These are phyloP conservation scores for Diloba caeruleocephala DNA, from an alignment of 2,888 invertebrate species.

Conservation along the genomic window DNA sequence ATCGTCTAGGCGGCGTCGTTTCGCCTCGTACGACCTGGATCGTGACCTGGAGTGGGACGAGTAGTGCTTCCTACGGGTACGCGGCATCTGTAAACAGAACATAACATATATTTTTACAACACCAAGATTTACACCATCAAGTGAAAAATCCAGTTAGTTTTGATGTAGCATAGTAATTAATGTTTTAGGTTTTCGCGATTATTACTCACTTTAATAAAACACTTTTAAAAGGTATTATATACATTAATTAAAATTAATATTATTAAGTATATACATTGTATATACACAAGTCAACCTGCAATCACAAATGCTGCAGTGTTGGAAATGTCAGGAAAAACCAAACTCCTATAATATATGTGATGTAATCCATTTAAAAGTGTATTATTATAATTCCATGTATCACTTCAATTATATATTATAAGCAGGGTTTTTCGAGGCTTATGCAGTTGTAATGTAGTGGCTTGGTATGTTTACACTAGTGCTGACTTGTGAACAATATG, in stretches of 20 bases:
- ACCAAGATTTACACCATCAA: constrained; percentile 26
- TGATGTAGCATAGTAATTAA: no score
- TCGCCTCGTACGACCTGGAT: constrained; percentile 90
- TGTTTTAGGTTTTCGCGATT: no score
- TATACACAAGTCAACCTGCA: no score
- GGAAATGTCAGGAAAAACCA: no score
- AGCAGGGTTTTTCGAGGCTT: not conserved
- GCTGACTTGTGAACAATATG: constrained; percentile 21
- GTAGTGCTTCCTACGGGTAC: constrained; percentile 94
- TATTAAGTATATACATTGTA: no score
- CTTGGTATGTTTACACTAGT: constrained; percentile 33
- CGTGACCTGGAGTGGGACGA: constrained; percentile 90
- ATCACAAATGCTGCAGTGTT: no score
- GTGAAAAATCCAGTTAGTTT: constrained; percentile 44
- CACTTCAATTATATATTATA: constrained; percentile 16
- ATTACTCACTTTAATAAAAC: no score
- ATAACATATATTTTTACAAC: constrained; percentile 16
- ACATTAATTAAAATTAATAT: no score
- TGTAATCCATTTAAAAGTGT: no score
- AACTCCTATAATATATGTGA: no score
- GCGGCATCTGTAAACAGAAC: constrained; percentile 92
- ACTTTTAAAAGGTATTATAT: no score
- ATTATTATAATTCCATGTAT: no score
- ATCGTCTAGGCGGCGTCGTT: constrained; percentile 92
- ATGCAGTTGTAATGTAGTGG: constrained; percentile 8